Conservation (phyloP, 2,113 vertebrate species). For the Alosa alosa region DNA sequence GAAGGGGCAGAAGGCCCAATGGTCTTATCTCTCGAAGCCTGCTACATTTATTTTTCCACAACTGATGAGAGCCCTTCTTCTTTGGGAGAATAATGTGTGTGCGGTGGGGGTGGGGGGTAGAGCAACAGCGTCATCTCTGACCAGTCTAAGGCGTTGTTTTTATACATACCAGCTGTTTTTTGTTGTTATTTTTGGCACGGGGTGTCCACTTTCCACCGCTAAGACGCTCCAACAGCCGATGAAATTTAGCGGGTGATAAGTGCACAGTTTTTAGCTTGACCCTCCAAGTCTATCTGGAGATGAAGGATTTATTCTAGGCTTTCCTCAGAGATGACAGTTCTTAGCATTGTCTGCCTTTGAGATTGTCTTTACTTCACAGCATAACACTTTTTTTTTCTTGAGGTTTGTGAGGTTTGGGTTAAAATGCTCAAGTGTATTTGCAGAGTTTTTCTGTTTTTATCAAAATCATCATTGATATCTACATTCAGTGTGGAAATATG, state of each 20-base stretch:
- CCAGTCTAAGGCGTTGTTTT: background rate
- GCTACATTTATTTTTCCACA: slow-evolving; percentile 52
- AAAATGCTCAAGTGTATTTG: background rate
- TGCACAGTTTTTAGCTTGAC: background rate
- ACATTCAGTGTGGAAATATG: background rate
- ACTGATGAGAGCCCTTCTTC: slow-evolving; percentile 56
- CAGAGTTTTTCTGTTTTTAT: background rate
- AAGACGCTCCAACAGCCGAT: background rate
- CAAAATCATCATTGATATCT: background rate
- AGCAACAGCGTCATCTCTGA: background rate
- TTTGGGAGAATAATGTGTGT: background rate
- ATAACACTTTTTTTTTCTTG: background rate
- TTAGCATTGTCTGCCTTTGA: background rate
- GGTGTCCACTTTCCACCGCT: background rate
- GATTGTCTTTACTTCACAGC: background rate
- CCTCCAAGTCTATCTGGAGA: background rate
- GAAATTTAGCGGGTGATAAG: background rate
- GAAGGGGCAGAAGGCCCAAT: slow-evolving; percentile 64
- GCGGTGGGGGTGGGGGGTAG: too few species aligned
- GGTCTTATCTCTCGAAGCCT: slow-evolving; percentile 66
- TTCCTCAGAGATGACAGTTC: background rate
- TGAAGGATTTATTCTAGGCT: background rate
- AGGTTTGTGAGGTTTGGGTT: background rate
- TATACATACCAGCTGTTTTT: background rate
- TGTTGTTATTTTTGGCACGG: background rate